Evolutionary conservation across 2,797 vertebrate genomes (phyloP).

Genomic region (Cryptoprocta ferox): DNA sequence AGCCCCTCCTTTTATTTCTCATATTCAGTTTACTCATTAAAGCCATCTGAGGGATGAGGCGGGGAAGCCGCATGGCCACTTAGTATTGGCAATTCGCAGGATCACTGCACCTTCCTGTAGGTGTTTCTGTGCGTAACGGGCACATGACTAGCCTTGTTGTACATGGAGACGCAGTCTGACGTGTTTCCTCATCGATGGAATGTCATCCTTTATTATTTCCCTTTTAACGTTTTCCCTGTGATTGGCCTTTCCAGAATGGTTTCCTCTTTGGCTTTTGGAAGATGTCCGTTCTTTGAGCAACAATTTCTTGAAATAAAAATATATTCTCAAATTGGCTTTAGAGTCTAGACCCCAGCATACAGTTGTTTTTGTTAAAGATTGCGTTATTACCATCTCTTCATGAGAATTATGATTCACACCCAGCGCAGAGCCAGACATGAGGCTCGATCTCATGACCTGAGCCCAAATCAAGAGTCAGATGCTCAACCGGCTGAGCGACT

Average conservation of each 20-base stretch:
- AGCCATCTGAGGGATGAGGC: not conserved
- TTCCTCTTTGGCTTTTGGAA: not conserved
- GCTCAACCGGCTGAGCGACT: no score
- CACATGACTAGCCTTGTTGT: accelerated
- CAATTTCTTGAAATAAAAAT: constrained; percentile 22
- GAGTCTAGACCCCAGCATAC: not conserved
- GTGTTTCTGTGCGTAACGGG: not conserved
- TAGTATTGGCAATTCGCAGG: accelerated
- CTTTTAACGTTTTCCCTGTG: not conserved
- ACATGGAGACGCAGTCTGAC: accelerated
- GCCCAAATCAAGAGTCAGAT: no score
- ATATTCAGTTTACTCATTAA: accelerated
- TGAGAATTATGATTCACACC: not conserved
- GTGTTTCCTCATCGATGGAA: not conserved
- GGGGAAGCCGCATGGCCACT: accelerated
- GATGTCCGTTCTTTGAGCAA: not conserved
- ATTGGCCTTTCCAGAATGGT: not conserved
- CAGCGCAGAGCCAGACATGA: no score
- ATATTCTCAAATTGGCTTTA: not conserved
- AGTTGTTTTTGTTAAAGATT: not conserved
- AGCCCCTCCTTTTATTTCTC: not conserved
- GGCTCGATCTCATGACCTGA: no score
- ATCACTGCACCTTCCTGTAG: not conserved
- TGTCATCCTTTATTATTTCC: not conserved
- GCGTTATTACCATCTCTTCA: not conserved